These are phyloP conservation scores for Drosophila nebulosa DNA, from an alignment of 1,140 invertebrate species.

Conservation along the genomic window DNA sequence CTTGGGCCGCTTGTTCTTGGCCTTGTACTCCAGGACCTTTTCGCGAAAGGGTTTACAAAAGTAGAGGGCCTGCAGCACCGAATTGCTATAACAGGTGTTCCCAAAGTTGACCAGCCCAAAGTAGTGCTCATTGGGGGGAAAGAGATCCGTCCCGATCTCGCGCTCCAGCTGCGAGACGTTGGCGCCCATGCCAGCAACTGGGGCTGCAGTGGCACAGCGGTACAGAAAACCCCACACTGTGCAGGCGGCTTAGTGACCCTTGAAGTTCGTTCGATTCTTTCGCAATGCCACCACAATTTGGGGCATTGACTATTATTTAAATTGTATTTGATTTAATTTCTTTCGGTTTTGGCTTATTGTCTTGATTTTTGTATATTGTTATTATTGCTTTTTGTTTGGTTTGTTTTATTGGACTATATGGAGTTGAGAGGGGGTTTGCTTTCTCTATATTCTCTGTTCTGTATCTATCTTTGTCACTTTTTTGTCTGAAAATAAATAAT, in stretches of 20 bases:
- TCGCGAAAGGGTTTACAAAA: constrained; percentile 99
- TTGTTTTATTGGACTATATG: constrained; percentile 10
- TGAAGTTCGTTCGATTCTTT: constrained; percentile 6
- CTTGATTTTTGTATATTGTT: constrained; percentile 2
- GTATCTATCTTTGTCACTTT: constrained; percentile 52
- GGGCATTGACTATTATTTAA: constrained; percentile 8
- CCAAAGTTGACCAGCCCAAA: constrained; percentile 99
- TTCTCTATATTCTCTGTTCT: constrained; percentile 47
- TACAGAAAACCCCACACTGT: constrained; percentile 73
- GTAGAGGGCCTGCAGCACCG: constrained; percentile 99
- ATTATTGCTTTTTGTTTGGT: constrained; percentile 10
- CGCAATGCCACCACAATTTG: background rate
- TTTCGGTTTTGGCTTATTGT: constrained; percentile 8
- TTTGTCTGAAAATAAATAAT: constrained; percentile 81
- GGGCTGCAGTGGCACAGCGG: constrained; percentile 71
- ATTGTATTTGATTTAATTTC: background rate
- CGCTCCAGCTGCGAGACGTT: constrained; percentile 98
- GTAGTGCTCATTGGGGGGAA: constrained; percentile 98
- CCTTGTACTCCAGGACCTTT: constrained; percentile 98
- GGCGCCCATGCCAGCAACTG: constrained; percentile 87
- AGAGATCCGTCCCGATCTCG: constrained; percentile 98
- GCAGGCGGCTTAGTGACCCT: constrained; percentile 51
- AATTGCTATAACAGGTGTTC: constrained; percentile 99
- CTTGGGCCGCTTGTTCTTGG: constrained; percentile 98
- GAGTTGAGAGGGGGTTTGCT: constrained; percentile 7